Evolutionary conservation across 2,113 vertebrate genomes (phyloP).

Genomic region (Sorex fumeus): DNA sequence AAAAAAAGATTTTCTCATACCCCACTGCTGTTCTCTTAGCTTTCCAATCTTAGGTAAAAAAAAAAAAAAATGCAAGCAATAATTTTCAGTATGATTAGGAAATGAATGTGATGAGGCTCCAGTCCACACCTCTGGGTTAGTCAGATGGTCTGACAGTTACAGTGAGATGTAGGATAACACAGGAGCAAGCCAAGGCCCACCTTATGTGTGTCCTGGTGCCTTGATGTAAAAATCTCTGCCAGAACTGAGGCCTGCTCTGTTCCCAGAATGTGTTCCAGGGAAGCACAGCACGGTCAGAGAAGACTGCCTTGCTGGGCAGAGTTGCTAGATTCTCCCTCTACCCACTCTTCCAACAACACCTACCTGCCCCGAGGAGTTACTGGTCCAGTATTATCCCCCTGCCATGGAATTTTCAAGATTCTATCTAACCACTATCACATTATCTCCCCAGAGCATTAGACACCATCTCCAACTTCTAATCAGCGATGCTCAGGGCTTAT

Average conservation of each 20-base stretch:
- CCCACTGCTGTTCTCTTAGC: neutral
- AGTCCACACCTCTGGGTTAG: conserved; percentile 42
- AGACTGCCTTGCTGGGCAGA: neutral
- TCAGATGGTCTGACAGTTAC: neutral
- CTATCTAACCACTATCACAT: conserved; percentile 32
- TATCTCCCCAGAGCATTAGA: neutral
- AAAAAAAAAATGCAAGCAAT: conserved; percentile 36
- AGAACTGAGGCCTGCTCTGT: neutral
- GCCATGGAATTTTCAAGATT: neutral
- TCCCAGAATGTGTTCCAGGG: neutral
- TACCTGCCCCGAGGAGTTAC: neutral
- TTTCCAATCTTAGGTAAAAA: conserved; percentile 26
- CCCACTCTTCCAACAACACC: neutral
- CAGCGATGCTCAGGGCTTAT: no score
- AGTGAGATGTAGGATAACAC: neutral
- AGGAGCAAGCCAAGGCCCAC: neutral
- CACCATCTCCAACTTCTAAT: neutral
- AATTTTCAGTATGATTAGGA: conserved; percentile 35
- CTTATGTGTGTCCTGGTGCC: neutral
- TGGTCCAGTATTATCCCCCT: neutral
- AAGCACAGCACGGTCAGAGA: neutral
- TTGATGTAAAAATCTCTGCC: conserved; percentile 10
- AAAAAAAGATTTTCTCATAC: neutral
- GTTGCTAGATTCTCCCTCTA: neutral
- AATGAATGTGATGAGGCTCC: neutral